A percentile compares a stretch with the other conserved stretches of the same genome.
Evolutionary conservation across 2,888 invertebrate species (phyloP).

Genomic region (Metopia argyrocephala): DNA sequence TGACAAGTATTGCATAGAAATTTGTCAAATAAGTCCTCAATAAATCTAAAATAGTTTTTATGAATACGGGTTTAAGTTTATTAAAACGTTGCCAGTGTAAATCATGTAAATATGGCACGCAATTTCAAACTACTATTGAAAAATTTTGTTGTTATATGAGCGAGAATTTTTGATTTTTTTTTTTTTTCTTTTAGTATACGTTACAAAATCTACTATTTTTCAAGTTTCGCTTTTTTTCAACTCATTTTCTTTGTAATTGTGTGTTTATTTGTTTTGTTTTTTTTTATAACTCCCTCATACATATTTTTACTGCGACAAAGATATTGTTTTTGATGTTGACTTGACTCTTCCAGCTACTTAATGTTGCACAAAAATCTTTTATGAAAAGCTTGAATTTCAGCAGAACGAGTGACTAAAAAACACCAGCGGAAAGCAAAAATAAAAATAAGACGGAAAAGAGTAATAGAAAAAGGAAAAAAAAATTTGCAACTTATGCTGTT

Average conservation of each 20-base stretch:
- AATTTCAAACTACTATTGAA: no score
- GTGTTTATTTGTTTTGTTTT: slow-evolving; percentile 8
- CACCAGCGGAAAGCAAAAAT: not conserved
- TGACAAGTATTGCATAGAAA: no score
- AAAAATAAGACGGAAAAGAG: slow-evolving; percentile 19
- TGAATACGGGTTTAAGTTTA: no score
- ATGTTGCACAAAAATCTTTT: slow-evolving; percentile 10
- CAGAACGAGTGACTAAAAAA: slow-evolving; percentile 9
- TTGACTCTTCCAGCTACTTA: slow-evolving; percentile 26
- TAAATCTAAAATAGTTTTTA: no score
- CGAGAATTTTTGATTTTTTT: no score
- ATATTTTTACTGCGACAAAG: slow-evolving; percentile 20
- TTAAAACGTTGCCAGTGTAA: no score
- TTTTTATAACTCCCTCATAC: slow-evolving; percentile 42
- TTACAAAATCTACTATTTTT: slow-evolving; percentile 51
- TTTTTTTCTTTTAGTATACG: slow-evolving; percentile 15
- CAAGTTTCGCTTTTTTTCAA: slow-evolving; percentile 29
- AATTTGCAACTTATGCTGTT: slow-evolving; percentile 33
- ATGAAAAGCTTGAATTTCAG: slow-evolving; percentile 41
- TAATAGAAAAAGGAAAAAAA: not conserved
- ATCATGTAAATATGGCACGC: no score
- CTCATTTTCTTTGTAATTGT: not conserved
- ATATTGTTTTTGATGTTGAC: slow-evolving; percentile 45
- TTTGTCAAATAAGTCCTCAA: no score
- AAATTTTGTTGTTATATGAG: no score